Evolutionary conservation across 2,888 invertebrate genomes (phyloP), one percentile per base, ranked within the genome.

Genomic region (Dryocosmus kuriphilus): DNA sequence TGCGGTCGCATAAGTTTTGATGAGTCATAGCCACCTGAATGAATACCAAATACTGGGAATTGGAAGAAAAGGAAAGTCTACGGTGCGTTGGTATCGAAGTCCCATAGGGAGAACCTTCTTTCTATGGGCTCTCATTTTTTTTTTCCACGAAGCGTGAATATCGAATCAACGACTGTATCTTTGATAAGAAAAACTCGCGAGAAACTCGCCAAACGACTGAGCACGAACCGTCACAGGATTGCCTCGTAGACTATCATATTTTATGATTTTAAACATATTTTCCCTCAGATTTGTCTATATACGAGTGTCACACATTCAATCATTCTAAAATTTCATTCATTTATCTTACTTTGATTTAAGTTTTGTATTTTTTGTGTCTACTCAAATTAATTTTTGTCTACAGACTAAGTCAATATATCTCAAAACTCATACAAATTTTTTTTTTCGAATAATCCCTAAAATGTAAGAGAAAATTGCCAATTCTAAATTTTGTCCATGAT

Each of bases 1-100:
- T 75, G 79, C 83, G 85, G 85, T 82, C 84, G 86, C 86, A 83
- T 85, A 87, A 90, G 85, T 90, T 90, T 89, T 88, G 87, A 89
- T 88, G 85, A 86, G 82, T 83, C 84, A 84, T 76, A 83, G 84
- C 80, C 79, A 78, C 81, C 82, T 87, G 90, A 90, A 90, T 87
- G 90, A 90, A 90, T 90, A 89, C 88, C 84, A 87, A 89, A 85
- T 87, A 83, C 81, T 81, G 57, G 27, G 61, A 71, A 55, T 32
- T 73, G 73, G 74, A 46, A 75, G 62, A 22, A 51, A 30, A 46
- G 38, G 63, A 35, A 62, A 30, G 35, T 63, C 62, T 35, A 62
- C 5, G 35, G n/a, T 63, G 62, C n/a, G n/a, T 11, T 63, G 62
- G 62, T 11, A 63, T 63, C 62, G 11, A 35, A 63, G 22, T 63